Percentiles rank a stretch among this genome's conserved stretches.
Evolutionary conservation across 1,140 invertebrate species (phyloP).

Genomic region (Hetaerina americana): DNA sequence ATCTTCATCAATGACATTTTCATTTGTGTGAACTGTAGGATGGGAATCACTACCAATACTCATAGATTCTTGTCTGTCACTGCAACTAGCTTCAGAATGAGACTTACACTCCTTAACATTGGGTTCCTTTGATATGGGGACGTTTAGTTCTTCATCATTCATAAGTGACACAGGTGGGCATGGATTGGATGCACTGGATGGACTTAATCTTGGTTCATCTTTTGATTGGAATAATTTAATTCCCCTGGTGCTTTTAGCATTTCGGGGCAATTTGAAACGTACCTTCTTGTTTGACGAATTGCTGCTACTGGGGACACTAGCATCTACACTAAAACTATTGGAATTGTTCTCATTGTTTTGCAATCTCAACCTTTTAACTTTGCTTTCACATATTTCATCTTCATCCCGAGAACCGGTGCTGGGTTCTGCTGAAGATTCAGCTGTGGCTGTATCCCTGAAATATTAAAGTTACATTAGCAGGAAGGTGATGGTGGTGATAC

Average conservation of each 20-base stretch:
- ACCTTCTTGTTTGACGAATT: too few species aligned
- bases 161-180: background rate
- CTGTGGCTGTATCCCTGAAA: too few species aligned
- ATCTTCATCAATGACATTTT: background rate
- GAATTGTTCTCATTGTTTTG: background rate
- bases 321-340: background rate
- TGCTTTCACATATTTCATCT: background rate
- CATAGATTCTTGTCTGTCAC: background rate
- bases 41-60: background rate
- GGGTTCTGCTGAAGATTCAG: too few species aligned
- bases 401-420: background rate
- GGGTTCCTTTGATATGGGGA: background rate
- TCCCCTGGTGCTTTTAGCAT: too few species aligned
- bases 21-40: background rate
- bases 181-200: background rate
- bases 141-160: background rate
- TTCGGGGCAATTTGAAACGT: too few species aligned
- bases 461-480: too few species aligned
- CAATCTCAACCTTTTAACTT: background rate
- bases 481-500: too few species aligned
- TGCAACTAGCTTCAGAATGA: background rate
- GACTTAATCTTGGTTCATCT: too few species aligned
- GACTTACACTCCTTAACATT: background rate
- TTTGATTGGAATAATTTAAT: too few species aligned
- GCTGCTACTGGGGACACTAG: too few species aligned